Evolutionary conservation across 2,113 vertebrate genomes (phyloP).

Genomic region (Columba livia): DNA sequence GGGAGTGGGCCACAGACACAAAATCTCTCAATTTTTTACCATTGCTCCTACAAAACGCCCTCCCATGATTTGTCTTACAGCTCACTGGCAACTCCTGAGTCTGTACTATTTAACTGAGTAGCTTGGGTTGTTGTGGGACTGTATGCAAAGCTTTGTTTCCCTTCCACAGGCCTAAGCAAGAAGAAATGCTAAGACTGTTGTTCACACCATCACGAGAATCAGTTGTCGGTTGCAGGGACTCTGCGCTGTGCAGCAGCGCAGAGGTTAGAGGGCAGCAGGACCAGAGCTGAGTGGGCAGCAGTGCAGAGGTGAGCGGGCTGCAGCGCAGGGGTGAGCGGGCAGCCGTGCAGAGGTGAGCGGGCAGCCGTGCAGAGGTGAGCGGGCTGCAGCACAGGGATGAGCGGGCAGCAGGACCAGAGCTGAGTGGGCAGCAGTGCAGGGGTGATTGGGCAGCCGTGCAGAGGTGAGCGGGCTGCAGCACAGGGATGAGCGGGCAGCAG

Average conservation of each 20-base stretch:
- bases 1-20: not conserved
- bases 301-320: no score
- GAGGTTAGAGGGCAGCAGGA: no score
- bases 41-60: not conserved
- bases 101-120: not conserved
- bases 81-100: not conserved
- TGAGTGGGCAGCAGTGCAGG: no score
- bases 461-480: no score
- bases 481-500: not conserved
- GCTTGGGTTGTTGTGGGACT: not conserved
- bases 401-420: no score
- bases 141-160: not conserved
- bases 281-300: no score
- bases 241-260: fast-evolving
- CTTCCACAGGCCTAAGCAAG: not conserved
- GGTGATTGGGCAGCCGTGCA: no score
- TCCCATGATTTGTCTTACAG: not conserved
- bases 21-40: not conserved
- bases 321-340: no score
- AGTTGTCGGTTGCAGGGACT: not conserved
- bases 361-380: no score
- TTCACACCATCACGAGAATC: fast-evolving
- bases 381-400: no score
- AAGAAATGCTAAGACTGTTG: not conserved
- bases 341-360: no score